phyloP scores from a whole-genome alignment of 2,113 vertebrate genomes.

The Bufo bufo region DNA sequence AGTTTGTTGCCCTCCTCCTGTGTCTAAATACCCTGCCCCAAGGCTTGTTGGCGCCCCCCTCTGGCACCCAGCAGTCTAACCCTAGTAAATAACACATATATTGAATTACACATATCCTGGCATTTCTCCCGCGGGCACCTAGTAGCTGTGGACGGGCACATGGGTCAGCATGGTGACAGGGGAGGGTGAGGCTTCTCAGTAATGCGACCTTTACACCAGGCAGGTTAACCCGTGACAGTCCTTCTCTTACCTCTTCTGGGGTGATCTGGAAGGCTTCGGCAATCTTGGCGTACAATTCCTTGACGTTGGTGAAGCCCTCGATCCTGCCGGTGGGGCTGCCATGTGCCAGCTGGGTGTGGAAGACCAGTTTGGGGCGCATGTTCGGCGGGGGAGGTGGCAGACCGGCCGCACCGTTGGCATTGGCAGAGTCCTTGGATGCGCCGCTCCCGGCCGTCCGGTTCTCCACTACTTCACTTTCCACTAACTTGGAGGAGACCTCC shows the following conservation, averaged over 20 bases:
- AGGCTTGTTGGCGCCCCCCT: background rate
- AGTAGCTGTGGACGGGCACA: background rate
- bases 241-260: constrained; percentile 79
- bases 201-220: background rate
- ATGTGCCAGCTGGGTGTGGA: constrained; percentile 92
- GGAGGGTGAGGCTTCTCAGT: constrained; percentile 22
- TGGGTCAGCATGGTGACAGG: too few species aligned
- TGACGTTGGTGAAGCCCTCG: constrained; percentile 84
- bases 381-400: constrained; percentile 68
- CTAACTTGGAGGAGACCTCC: constrained; percentile 75
- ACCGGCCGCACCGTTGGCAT: constrained; percentile 69
- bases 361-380: constrained; percentile 76
- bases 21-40: background rate
- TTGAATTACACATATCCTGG: too few species aligned
- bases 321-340: constrained; percentile 88
- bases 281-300: constrained; percentile 85
- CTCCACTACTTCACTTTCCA: constrained; percentile 76
- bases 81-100: background rate
- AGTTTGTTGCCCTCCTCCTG: background rate
- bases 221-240: background rate
- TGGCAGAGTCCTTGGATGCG: constrained; percentile 62
- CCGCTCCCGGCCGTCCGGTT: constrained; percentile 56
- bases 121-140: background rate
- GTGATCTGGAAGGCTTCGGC: constrained; percentile 78
- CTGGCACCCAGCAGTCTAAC: background rate